Conservation (phyloP, 2,888 invertebrate species). For the Pollenia labialis region DNA sequence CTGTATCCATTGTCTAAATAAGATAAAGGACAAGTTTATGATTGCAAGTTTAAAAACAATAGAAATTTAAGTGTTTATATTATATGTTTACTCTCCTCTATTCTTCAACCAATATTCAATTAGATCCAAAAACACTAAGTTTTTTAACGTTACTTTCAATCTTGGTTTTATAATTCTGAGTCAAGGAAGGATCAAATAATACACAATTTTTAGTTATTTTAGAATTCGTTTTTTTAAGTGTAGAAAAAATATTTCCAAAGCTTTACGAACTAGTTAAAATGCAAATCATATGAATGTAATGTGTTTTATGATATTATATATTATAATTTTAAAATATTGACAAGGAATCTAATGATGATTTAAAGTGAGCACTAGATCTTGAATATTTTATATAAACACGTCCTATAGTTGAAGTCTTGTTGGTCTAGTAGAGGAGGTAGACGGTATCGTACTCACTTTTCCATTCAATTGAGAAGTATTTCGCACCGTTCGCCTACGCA, state of each 20-base stretch:
- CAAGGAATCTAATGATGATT: neutral
- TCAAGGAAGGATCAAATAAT: slow-evolving; percentile 49
- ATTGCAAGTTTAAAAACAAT: slow-evolving; percentile 5
- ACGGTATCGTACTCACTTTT: slow-evolving; percentile 76
- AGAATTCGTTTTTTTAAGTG: slow-evolving; percentile 45
- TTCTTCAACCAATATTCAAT: slow-evolving; percentile 22
- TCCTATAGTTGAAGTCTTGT: slow-evolving; percentile 75
- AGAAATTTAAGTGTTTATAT: neutral
- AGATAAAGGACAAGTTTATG: slow-evolving; percentile 43
- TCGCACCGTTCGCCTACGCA: slow-evolving; percentile 48
- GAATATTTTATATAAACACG: slow-evolving; percentile 30
- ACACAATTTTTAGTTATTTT: slow-evolving; percentile 73
- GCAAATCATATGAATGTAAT: slow-evolving; percentile 1
- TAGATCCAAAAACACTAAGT: slow-evolving; percentile 5
- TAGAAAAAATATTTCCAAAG: slow-evolving; percentile 53
- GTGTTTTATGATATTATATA: slow-evolving; percentile 15
- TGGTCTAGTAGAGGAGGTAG: slow-evolving; percentile 72
- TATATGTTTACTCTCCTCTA: neutral
- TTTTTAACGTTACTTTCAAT: neutral
- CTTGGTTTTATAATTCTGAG: too few species aligned
- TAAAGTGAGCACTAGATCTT: slow-evolving; percentile 38
- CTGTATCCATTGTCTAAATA: slow-evolving; percentile 61
- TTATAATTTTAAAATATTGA: neutral
- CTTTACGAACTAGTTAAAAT: slow-evolving; percentile 21
- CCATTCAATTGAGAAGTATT: slow-evolving; percentile 43